A percentile compares a stretch with the other conserved stretches of the same genome.
These are phyloP conservation scores for Anneissia japonica DNA, from an alignment of 35 echinoderm and acorn worm genomes.

Conservation along the genomic window DNA sequence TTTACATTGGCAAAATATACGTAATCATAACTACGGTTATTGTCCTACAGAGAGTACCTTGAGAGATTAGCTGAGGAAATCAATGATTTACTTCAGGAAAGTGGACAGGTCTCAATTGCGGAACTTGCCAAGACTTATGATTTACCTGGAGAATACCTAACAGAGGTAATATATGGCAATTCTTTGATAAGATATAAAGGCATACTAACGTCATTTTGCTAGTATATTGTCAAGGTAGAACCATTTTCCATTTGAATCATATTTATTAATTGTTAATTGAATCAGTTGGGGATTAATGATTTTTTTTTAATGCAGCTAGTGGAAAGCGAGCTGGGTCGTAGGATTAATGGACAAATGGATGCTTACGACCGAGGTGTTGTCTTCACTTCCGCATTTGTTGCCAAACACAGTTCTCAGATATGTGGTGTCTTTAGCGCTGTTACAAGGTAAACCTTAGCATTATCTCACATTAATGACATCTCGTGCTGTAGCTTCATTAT, in stretches of 20 bases:
- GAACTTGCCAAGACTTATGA: constrained; percentile 80
- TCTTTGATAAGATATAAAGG: too few relatives aligned
- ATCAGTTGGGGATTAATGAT: too few relatives aligned
- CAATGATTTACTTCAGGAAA: constrained; percentile 80
- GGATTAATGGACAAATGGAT: constrained; percentile 86
- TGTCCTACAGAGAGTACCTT: constrained; percentile 61
- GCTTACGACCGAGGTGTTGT: constrained; percentile 66
- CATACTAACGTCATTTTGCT: too few relatives aligned
- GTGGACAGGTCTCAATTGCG: constrained; percentile 79
- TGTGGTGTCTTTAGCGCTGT: constrained; percentile 83
- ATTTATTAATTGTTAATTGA: too few relatives aligned
- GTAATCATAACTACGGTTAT: neutral
- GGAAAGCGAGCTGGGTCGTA: constrained; percentile 50
- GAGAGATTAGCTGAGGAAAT: constrained; percentile 81
- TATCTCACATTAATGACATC: too few relatives aligned
- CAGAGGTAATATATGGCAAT: constrained; percentile 69
- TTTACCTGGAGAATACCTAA: constrained; percentile 72
- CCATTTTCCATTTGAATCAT: too few relatives aligned
- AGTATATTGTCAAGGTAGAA: too few relatives aligned
- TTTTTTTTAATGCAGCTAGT: constrained; percentile 36
- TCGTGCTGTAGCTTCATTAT: neutral
- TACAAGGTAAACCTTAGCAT: constrained; percentile 56
- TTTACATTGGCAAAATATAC: too few relatives aligned
- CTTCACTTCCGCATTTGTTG: constrained; percentile 84
- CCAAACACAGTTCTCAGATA: constrained; percentile 67